Conservation (phyloP, 1,140 invertebrate genomes). For the Matsumurasca onukii region DNA sequence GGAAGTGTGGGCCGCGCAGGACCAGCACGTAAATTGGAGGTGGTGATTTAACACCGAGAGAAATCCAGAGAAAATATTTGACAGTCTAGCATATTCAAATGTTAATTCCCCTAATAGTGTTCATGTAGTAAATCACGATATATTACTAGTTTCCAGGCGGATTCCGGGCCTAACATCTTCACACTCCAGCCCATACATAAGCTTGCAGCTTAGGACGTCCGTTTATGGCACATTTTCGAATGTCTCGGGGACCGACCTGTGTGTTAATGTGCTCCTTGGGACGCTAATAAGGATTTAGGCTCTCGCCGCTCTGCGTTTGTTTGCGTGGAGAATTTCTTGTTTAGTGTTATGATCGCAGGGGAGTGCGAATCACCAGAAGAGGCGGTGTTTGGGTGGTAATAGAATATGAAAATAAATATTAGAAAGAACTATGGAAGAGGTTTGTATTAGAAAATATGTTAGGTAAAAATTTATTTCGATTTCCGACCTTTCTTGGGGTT, state of each 20-base stretch:
- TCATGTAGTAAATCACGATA: not conserved
- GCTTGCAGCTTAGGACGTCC: not conserved
- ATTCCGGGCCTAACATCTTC: not conserved
- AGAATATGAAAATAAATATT: no score
- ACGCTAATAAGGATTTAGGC: no score
- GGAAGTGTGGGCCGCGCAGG: not conserved
- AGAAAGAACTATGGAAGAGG: no score
- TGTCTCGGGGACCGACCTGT: not conserved
- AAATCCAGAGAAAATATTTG: slow-evolving; percentile 18
- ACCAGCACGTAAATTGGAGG: slow-evolving; percentile 11
- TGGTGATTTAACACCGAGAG: slow-evolving; percentile 14
- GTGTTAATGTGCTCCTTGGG: not conserved
- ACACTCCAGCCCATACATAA: slow-evolving; percentile 5
- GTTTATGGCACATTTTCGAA: not conserved
- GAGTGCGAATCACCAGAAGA: no score
- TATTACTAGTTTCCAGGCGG: not conserved
- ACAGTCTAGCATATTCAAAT: slow-evolving; percentile 18
- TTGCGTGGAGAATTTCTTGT: no score
- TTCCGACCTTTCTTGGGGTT: no score
- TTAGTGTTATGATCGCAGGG: no score
- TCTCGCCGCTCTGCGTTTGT: no score
- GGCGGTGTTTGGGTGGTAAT: no score
- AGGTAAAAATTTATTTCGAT: no score
- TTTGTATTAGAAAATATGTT: no score
- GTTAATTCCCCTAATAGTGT: slow-evolving; percentile 14